A percentile compares a stretch with the other conserved stretches of the same genome.
These are phyloP conservation scores for Stegana nigrithorax DNA, from an alignment of 2,888 invertebrate genomes.

Conservation along the genomic window DNA sequence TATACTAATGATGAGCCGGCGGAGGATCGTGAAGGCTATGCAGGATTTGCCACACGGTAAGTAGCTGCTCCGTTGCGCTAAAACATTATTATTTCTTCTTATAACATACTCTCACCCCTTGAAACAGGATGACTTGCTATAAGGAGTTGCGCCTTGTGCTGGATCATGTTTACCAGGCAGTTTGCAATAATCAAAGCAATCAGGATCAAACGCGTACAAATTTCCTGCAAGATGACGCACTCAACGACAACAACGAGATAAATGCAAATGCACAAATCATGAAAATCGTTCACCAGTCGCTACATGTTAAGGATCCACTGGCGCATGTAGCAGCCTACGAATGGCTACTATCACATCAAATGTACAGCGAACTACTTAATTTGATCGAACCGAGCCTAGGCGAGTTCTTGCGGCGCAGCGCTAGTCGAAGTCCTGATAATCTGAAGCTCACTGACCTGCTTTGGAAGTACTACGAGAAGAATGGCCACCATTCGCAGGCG, in stretches of 20 bases:
- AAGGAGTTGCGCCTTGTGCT: slow-evolving; percentile 85
- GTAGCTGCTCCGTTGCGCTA: neutral
- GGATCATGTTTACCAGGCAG: slow-evolving; percentile 70
- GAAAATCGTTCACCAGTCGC: slow-evolving; percentile 75
- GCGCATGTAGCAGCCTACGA: slow-evolving; percentile 92
- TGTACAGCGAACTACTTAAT: slow-evolving; percentile 76
- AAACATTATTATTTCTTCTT: neutral
- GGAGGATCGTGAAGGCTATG: slow-evolving; percentile 86
- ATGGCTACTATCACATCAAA: slow-evolving; percentile 86
- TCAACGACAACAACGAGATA: slow-evolving; percentile 43
- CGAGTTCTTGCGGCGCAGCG: slow-evolving; percentile 67
- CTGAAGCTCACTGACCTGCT: slow-evolving; percentile 81
- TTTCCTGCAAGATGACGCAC: slow-evolving; percentile 22
- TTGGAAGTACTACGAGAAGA: slow-evolving; percentile 96
- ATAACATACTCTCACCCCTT: too few relatives aligned
- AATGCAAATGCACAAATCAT: slow-evolving; percentile 69
- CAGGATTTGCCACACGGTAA: slow-evolving; percentile 76
- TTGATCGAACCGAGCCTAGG: slow-evolving; percentile 70
- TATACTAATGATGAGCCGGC: slow-evolving; percentile 85
- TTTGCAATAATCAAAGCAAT: slow-evolving; percentile 56
- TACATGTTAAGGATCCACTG: slow-evolving; percentile 84
- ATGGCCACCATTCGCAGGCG: slow-evolving; percentile 90
- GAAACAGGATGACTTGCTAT: slow-evolving; percentile 84
- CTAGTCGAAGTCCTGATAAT: slow-evolving; percentile 72
- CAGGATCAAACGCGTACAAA: slow-evolving; percentile 45